Evolutionary conservation across 1,140 invertebrate genomes (phyloP), one percentile per base, ranked within the genome.

Genomic region (Ceratina japonica): DNA sequence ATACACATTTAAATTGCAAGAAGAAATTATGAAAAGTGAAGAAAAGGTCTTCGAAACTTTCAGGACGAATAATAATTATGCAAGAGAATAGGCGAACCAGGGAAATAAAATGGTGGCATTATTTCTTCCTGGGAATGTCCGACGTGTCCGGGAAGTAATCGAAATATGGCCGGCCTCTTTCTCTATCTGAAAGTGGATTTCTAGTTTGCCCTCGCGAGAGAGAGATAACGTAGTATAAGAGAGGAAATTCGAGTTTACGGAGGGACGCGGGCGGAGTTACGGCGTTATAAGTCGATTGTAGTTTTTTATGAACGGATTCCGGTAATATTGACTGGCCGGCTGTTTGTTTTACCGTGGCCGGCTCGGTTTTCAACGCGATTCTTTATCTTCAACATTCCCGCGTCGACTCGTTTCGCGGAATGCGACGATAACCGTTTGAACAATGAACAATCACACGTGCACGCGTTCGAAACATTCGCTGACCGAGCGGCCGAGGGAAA

Each of bases 381-480:
- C 65, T 52, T 68, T 68, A 52, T 27, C 49, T 68, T 4, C 24
- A 22, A 51, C 20, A 49, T 65, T 65, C 22, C 18, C 65, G 20
- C 20, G 15, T 49, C 22, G 22, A 15, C 16, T 22, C 22, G 20
- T 10, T 52, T 68, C 65, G 22, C 10, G 22, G 65, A 68, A 68
- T 52, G 22, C 12, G 51, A 51, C 22, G 16, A 4, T 68, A 18
- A 18, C 49, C 20, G 20, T 20, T 59, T 44, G 16, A 52, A 52
- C 65, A 52, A 68, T 27, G 16, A 52, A 68, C 49, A 5, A n/a
- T 68, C 22, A 52, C 44, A 44, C 37, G 37, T 44, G 37, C 10
- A 8, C 37, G 37, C 37, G 37, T 44, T 44, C 37, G 37, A 44
- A 44, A 44, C 37, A 44, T 10, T 44, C 37, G 37, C 37, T 44